Evolutionary conservation across 2,797 vertebrate genomes (phyloP), one percentile per base, ranked within the genome.

Genomic region (Falco naumanni): DNA sequence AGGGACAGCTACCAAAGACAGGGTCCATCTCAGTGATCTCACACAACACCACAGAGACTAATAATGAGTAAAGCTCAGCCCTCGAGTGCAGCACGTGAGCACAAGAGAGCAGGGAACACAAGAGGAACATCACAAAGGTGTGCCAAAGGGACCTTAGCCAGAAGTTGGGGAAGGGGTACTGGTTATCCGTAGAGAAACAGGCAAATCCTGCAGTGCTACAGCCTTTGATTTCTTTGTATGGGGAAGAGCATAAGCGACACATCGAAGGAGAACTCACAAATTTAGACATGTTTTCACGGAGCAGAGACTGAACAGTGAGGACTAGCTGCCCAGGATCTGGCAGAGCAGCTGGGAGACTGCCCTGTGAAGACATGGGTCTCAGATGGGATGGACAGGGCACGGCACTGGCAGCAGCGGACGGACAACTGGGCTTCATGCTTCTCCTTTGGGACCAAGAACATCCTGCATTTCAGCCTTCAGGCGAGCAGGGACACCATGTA

Each of bases 391-490:
- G n/a, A 53, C 5, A 45, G 16, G 8, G 12, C 47, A 63, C 0
- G 0, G 63, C 2, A 1, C 8, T 63, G 60, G 13, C 11, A 4
- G 43, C 61, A 8, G 8, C 34, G 14, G 17, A 41, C 18, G 13
- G 5, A 85, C 48, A 72, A 7, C 19, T n/a, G 15, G 16, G 24
- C 18, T 90, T 86, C 4, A 0, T 37, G 29, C 13, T 78, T 11
- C 24, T 59, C 22, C 28, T 48, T 41, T 24, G 17, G 13, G 18
- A 50, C 17, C 39, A n/a, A 45, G 41, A 78, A 26, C 33, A 69
- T 33, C 24, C 47, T 29, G 18, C 7, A 12, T 68, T 39, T 65
- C 57, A 71, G 33, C 33, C 6, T 61, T 61, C 70, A 54, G 26
- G 18, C 29, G 43, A 45, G 19, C 6, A 19, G 63, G 48, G 33